Base-by-base conservation (phyloP, 2,797 vertebrate species). In the Fistularia tabacaria region DNA sequence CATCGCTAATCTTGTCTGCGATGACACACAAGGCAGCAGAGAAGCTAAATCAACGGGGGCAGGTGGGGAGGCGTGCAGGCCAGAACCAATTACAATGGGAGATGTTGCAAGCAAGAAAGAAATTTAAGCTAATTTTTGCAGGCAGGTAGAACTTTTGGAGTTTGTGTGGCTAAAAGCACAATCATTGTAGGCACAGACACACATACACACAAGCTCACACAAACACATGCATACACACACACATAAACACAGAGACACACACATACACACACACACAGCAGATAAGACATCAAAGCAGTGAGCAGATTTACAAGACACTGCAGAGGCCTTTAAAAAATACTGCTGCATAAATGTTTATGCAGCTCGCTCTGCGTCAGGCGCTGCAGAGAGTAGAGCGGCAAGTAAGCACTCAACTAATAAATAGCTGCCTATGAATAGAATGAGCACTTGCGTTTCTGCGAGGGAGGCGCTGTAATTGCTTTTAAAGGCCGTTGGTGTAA, bases 201-300 rank as follows among this genome's bases (percentile, higher is more conserved):
- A 25, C 25, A 25, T 5, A 25, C 25, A 25, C 25, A 25, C 25
- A 25, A n/a, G n/a, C n/a, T n/a, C 25, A 25, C 25, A 25, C 25
- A 25, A 2, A 51, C 6, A 54, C 53, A 69, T 54, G 55, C 54
- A 68, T 40, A 60, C 49, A 46, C 49, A 54, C 56, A 55, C 60
- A 55, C 56, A 54, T 48, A 66, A 54, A 46, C 51, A 61, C 57
- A 59, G 58, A 52, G 62, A 48, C 61, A 64, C 54, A 73, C 72
- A 59, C 61, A 57, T 57, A 76, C 68, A 75, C 69, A 76, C 66
- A 55, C 59, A 69, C 57, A 7, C 52, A 55, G 69, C 53, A 93
- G 95, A 96, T 97, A 96, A 96, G 89, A 82, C 91, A 93, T 96
- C 93, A 97, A 96, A 96, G 93, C 73, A 66, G 64, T 51, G 8